Base-by-base conservation (phyloP, 2,797 vertebrate genomes). In the Bufotes viridis region DNA sequence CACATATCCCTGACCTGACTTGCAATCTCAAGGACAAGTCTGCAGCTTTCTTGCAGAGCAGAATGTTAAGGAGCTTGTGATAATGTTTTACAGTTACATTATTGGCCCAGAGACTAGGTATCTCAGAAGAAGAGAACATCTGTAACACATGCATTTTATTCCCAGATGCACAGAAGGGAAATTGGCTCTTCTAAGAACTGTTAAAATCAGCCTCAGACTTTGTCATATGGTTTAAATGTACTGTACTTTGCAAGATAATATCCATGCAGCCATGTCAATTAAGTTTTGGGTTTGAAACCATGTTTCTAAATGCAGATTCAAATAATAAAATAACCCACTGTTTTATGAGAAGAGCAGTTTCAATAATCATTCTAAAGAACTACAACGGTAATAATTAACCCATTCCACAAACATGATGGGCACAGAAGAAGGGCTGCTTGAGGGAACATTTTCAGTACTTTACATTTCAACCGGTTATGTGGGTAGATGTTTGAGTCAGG, bases 1-100 rank as follows among this genome's bases (percentile, higher is more conserved):
- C 72, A 78, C 69, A 84, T 78, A 42, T 65, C 72, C 34, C 55
- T 78, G 82, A 84, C 83, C 72, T 53, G 61, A 42, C 42, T 18
- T 84, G 67, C 75, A 61, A 22, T 49, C 83, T 85, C 57, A 84
- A 84, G 69, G 69, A 74, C 82, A 60, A 34, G 53, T 72, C 53
- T 60, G 55, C 53, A 84, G 65, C 26, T n/a, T 75, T 24, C 74
- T 49, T 72, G 18, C 26, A 74, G 12, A 24, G 55, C 18, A 42
- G 70, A 58, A 65, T 81, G 60, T 42, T 26, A 84, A 60, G 55
- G 18, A 58, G 69, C 82, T 49, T 34, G 26, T 58, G 51, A 57
- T 57, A 83, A 13, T 53, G 18, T 29, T 57, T 69, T 70, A 69
- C 65, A 29, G 55, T 70, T 69, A 55, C 51, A 53, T 82, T 20